Conservation (phyloP, 2,888 invertebrate genomes). For the Anthrax anthrax region DNA sequence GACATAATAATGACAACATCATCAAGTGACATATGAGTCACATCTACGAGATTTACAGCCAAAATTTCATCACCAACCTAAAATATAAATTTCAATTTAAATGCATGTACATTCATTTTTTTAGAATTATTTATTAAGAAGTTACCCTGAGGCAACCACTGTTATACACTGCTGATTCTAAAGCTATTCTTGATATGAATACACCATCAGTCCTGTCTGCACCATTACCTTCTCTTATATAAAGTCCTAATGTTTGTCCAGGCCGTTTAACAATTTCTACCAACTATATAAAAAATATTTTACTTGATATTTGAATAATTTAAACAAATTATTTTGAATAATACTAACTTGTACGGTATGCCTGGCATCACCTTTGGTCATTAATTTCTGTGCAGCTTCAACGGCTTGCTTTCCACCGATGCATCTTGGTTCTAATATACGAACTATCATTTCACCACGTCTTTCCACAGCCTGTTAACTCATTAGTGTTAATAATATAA, state of each 20-base stretch:
- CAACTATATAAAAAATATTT: constrained; percentile 38
- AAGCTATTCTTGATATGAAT: constrained; percentile 88
- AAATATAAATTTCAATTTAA: not conserved
- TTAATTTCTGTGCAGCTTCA: constrained; percentile 77
- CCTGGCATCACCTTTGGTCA: constrained; percentile 43
- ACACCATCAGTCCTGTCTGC: constrained; percentile 89
- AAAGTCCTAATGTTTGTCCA: constrained; percentile 93
- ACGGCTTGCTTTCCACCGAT: constrained; percentile 76
- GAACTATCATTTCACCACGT: constrained; percentile 88
- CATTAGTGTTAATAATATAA: not conserved
- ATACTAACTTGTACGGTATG: constrained; percentile 46
- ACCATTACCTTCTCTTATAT: constrained; percentile 99
- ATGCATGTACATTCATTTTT: too few species aligned
- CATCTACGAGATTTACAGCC: constrained; percentile 95
- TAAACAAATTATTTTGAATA: not conserved
- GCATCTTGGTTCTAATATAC: constrained; percentile 75
- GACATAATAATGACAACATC: constrained; percentile 99
- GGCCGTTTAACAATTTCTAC: constrained; percentile 99
- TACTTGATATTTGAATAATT: not conserved
- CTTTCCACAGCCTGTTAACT: constrained; percentile 62
- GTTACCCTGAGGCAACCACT: constrained; percentile 82
- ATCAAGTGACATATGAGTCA: constrained; percentile 93
- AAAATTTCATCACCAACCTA: constrained; percentile 95
- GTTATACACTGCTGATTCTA: constrained; percentile 93
- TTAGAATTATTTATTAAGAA: not conserved